Percentiles rank a stretch among this genome's conserved stretches.
Conservation (phyloP, 2,888 invertebrate genomes). For the Cephus pulcher region DNA sequence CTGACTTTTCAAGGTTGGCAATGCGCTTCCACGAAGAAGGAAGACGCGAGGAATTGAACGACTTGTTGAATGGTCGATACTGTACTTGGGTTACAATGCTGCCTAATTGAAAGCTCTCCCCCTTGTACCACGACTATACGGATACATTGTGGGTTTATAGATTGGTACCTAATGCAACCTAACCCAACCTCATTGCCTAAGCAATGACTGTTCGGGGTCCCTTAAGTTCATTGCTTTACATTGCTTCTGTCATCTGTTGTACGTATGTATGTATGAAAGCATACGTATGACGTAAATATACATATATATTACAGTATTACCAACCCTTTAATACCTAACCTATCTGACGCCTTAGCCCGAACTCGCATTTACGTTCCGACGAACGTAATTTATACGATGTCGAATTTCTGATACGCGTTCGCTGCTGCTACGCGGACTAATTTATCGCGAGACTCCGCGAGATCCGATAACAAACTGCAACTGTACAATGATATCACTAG, state of each 20-base stretch:
- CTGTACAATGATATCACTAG: not conserved
- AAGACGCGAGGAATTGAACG: slow-evolving; percentile 7
- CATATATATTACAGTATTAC: too few relatives aligned
- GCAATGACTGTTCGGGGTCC: not conserved
- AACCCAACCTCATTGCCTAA: not conserved
- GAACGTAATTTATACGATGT: not conserved
- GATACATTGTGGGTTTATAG: not conserved
- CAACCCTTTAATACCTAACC: not conserved
- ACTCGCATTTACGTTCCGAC: not conserved
- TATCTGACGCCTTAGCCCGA: not conserved
- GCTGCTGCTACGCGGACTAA: not conserved
- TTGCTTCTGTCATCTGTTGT: not conserved
- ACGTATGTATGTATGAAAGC: too few relatives aligned
- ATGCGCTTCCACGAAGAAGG: slow-evolving; percentile 23
- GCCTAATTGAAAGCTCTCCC: slow-evolving; percentile 32
- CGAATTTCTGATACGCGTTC: not conserved
- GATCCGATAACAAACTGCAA: not conserved
- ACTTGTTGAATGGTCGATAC: slow-evolving; percentile 46
- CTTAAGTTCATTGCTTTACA: not conserved
- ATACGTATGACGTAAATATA: too few relatives aligned
- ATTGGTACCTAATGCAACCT: not conserved
- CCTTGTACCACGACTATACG: not conserved
- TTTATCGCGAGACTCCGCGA: not conserved
- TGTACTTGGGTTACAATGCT: slow-evolving; percentile 30
- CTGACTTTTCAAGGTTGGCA: slow-evolving; percentile 18